These are phyloP conservation scores for Pilophorus perplexus DNA, from an alignment of 2,888 invertebrate species.

Conservation along the genomic window DNA sequence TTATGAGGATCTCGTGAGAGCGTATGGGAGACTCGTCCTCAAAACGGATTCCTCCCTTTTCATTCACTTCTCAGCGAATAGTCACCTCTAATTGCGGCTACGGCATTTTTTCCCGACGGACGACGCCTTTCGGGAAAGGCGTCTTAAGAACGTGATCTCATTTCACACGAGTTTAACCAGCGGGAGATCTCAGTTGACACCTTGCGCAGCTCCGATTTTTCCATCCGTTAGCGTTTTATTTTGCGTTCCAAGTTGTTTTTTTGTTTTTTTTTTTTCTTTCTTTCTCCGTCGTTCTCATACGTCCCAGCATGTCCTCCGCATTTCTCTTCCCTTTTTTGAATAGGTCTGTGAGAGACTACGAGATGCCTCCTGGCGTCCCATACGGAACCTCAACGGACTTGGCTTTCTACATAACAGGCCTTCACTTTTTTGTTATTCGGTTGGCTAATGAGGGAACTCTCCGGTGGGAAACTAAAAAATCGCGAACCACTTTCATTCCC, in stretches of 20 bases:
- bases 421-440: not conserved
- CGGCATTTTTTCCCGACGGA: no score
- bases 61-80: no score
- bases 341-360: constrained; percentile 8
- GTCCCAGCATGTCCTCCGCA: not conserved
- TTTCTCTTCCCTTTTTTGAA: constrained; percentile 13
- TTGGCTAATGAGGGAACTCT: constrained; percentile 7
- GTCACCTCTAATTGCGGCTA: no score
- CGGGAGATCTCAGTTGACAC: constrained; percentile 7
- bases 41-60: no score
- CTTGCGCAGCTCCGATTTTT: constrained; percentile 5
- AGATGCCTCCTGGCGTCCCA: constrained; percentile 8
- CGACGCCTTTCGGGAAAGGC: not conserved
- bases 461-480: constrained; percentile 9
- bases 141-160: constrained; percentile 15
- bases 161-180: constrained; percentile 16
- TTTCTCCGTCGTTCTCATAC: not conserved
- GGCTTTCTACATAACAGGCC: constrained; percentile 18
- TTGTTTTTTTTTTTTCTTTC: not conserved
- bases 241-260: not conserved
- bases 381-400: constrained; percentile 1
- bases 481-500: constrained; percentile 4
- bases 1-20: no score
- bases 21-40: no score
- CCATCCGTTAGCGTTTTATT: not conserved